Evolutionary conservation across 2,888 invertebrate species (phyloP).

Genomic region (Drosophila anceps): DNA sequence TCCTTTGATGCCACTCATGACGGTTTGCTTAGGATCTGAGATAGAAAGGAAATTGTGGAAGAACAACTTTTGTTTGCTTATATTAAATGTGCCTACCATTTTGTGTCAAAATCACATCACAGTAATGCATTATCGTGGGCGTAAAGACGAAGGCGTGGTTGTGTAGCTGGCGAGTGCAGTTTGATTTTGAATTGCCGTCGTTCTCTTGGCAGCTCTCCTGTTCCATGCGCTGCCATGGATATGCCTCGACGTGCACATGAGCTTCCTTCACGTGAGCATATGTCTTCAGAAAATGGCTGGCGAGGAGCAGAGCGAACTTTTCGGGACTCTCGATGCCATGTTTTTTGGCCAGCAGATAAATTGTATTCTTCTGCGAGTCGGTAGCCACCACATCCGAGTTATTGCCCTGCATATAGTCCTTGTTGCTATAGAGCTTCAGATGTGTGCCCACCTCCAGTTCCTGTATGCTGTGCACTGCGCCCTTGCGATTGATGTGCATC

Average conservation of each 20-base stretch:
- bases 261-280: conserved; percentile 91
- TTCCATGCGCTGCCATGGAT: conserved; percentile 91
- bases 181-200: conserved; percentile 47
- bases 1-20: conserved; percentile 90
- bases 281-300: conserved; percentile 90
- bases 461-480: conserved; percentile 89
- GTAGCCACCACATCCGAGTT: conserved; percentile 93
- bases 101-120: conserved; percentile 89
- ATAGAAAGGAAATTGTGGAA: no score
- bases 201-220: conserved; percentile 85
- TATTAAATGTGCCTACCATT: conserved; percentile 86
- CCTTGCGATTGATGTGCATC: conserved; percentile 89
- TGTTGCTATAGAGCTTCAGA: conserved; percentile 89
- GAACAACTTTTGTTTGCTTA: no score
- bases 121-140: conserved; percentile 89
- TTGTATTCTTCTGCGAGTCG: conserved; percentile 93
- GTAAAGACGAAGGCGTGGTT: conserved; percentile 92
- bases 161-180: conserved; percentile 86
- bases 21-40: conserved; percentile 86
- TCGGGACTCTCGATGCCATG: conserved; percentile 92
- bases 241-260: conserved; percentile 89
- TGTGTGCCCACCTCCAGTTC: conserved; percentile 92
- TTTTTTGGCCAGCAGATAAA: conserved; percentile 92
- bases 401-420: conserved; percentile 89
- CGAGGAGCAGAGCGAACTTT: conserved; percentile 90